Percentiles rank a stretch among this genome's conserved stretches.
phyloP scores from a whole-genome alignment of 2,797 vertebrate species.

The Chaunax sp. region DNA sequence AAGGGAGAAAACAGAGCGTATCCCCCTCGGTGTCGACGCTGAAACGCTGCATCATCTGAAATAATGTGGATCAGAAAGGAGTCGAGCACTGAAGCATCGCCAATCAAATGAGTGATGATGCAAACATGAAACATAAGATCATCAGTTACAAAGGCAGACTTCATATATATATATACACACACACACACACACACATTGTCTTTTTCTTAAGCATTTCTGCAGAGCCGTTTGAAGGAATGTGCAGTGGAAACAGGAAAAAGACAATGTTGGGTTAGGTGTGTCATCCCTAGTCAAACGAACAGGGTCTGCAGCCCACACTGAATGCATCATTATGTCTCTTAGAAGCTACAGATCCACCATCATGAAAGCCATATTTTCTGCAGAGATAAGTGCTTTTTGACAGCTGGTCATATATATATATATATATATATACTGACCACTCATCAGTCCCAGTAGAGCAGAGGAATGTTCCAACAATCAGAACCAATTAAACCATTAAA shows the following conservation, averaged over 20 bases:
- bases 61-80: neutral
- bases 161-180: too few relatives aligned
- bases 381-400: constrained; percentile 29
- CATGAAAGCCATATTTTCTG: constrained; percentile 7
- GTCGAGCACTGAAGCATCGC: neutral
- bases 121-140: neutral
- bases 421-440: too few relatives aligned
- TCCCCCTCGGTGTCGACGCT: neutral
- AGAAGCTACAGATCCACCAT: constrained; percentile 5
- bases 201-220: too few relatives aligned
- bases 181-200: too few relatives aligned
- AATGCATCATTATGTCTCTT: neutral
- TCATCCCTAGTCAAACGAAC: too few relatives aligned
- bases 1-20: neutral
- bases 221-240: too few relatives aligned
- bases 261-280: too few relatives aligned
- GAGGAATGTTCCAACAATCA: too few relatives aligned
- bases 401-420: constrained; percentile 5
- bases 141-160: too few relatives aligned
- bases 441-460: constrained; percentile 9
- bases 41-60: neutral
- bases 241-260: too few relatives aligned
- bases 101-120: neutral
- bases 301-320: neutral
- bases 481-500: too few relatives aligned